Base-by-base conservation (phyloP, 1,140 invertebrate genomes). In the Drosophila oshimai region DNA sequence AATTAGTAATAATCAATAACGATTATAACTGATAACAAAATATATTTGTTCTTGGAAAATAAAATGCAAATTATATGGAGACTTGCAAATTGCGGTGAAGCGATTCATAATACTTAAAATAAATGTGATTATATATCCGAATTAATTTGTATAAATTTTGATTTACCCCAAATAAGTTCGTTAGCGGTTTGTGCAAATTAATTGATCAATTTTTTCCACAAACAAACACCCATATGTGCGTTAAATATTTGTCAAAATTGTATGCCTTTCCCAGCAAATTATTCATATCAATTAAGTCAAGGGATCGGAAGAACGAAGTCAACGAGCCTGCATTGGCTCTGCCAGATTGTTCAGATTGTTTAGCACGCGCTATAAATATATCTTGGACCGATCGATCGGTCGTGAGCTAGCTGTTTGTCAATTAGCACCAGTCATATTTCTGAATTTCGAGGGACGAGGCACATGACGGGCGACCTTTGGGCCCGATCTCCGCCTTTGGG, bases 291-390 rank as follows among this genome's bases (percentile, higher is more conserved):
- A 79, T 80, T 70, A 55, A 62, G 47, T 46, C 12, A 17, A 49
- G 24, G 18, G 49, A 18, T 7, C 37, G 34, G 5, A 2, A 22
- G 26, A 36, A 47, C 39, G 31, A 37, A 33, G 57, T 64, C 61
- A 65, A 67, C 62, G 34, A 65, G 60, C 41, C 60, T 62, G 60
- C 62, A 65, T 65, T 39, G 61, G 6, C 33, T 64, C 61, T 31
- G 58, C 34, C 61, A 64, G 61, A 67, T 67, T 65, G 61, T 64
- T 65, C 33, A 65, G 42, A 65, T 49, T 67, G 58, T 67, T 67
- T 67, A 67, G 62, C 62, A 50, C 60, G 60, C 44, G 62, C 62
- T 67, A 67, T 65, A 67, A 67, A 67, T 67, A 67, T 67, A 67
- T 65, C 34, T 65, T 17, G 10, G 5, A 36, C 34, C 54, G 57